These are phyloP conservation scores for Heliocidaris tuberculata DNA, from an alignment of 35 echinoderm and acorn worm genomes.

Conservation along the genomic window DNA sequence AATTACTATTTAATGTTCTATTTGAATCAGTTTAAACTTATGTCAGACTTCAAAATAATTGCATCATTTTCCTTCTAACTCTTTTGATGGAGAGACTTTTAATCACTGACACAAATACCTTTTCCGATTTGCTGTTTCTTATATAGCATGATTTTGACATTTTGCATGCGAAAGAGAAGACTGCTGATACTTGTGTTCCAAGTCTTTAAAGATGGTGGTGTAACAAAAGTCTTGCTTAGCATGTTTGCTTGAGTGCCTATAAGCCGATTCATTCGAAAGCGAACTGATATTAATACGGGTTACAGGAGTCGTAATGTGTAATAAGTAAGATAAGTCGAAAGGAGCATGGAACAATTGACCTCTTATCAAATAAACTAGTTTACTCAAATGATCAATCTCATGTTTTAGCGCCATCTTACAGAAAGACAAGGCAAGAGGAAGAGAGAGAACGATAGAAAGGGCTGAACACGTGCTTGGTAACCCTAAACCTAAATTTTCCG, in stretches of 20 bases:
- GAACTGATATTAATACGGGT: background rate
- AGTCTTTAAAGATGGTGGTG: background rate
- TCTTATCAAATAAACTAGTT: conserved; percentile 44
- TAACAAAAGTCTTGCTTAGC: background rate
- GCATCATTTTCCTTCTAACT: too few species aligned
- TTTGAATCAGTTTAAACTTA: too few species aligned
- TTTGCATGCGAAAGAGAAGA: background rate
- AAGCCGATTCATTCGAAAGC: background rate
- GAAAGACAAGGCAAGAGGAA: background rate
- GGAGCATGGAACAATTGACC: conserved; percentile 11
- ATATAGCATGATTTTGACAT: background rate
- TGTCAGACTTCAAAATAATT: too few species aligned
- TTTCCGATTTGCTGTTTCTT: background rate
- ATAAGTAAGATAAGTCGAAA: conserved; percentile 25
- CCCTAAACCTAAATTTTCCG: conserved; percentile 31
- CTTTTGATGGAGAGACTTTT: too few species aligned
- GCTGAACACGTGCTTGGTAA: conserved; percentile 39
- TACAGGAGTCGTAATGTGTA: background rate
- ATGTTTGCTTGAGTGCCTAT: background rate
- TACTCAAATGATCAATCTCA: conserved; percentile 2
- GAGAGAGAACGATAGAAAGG: background rate
- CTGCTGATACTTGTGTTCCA: background rate
- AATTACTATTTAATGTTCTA: too few species aligned
- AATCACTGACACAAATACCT: too few species aligned
- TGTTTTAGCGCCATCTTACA: background rate